Conservation (phyloP, 2,888 invertebrate genomes). For the Drosophila austrosaltans region DNA sequence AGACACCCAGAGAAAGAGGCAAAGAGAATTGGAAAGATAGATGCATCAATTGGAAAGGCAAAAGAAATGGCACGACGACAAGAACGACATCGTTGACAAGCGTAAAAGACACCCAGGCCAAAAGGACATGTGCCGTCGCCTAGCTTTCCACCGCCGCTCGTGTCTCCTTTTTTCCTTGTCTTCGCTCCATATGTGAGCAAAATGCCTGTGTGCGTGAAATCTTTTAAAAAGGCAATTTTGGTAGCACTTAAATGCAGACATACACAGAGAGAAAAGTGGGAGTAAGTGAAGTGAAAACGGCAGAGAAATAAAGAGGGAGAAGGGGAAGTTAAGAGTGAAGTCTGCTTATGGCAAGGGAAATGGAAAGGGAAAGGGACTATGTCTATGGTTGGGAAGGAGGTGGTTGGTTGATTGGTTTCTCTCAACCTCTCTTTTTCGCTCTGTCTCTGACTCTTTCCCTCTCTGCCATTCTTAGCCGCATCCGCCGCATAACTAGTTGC, state of each 20-base stretch:
- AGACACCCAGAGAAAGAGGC: constrained; percentile 46
- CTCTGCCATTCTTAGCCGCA: constrained; percentile 34
- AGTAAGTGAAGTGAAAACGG: constrained; percentile 37
- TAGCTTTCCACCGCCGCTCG: not conserved
- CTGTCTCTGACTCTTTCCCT: constrained; percentile 3
- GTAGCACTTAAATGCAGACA: constrained; percentile 78
- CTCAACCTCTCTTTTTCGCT: constrained; percentile 5
- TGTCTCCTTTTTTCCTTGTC: constrained; percentile 9
- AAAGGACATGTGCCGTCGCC: constrained; percentile 35
- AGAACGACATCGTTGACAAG: constrained; percentile 61
- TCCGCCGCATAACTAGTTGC: constrained; percentile 54
- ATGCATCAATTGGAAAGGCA: constrained; percentile 72
- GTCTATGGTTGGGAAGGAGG: constrained; percentile 11
- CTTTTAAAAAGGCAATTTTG: constrained; percentile 80
- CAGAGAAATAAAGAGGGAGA: constrained; percentile 21
- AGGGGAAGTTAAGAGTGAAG: not conserved
- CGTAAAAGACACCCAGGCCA: constrained; percentile 58
- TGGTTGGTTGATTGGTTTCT: constrained; percentile 17
- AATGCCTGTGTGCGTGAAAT: constrained; percentile 63
- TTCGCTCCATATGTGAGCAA: constrained; percentile 17
- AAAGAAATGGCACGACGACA: constrained; percentile 56
- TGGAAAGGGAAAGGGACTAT: too few species aligned
- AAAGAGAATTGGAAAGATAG: constrained; percentile 48
- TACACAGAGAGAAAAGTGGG: constrained; percentile 37
- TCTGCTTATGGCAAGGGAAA: constrained; percentile 22